Evolutionary conservation across 2,113 vertebrate genomes (phyloP).

Genomic region (Pleuronectes platessa): DNA sequence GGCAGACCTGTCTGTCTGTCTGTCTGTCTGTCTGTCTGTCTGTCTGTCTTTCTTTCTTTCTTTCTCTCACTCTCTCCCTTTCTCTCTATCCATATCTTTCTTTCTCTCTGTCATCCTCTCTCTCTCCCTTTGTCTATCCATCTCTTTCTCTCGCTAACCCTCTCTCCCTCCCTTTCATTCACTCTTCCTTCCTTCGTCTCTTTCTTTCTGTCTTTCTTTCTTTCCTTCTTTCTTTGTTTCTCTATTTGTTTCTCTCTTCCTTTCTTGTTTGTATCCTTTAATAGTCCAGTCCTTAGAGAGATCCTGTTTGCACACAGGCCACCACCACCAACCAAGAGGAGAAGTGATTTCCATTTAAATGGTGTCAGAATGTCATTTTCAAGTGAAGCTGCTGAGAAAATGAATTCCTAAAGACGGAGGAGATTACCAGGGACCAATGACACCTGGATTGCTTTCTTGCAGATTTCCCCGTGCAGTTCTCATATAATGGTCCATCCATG

Average conservation of each 20-base stretch:
- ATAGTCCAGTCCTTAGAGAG: slow-evolving; percentile 70
- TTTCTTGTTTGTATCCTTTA: slow-evolving; percentile 58
- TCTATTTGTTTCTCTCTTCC: slow-evolving; percentile 9
- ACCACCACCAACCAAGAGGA: slow-evolving; percentile 68
- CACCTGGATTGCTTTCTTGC: slow-evolving; percentile 77
- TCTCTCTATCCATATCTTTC: too few relatives aligned
- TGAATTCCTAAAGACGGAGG: slow-evolving; percentile 78
- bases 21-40: too few relatives aligned
- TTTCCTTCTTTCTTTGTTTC: background rate
- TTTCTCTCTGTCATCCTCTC: too few relatives aligned
- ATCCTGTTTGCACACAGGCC: slow-evolving; percentile 66
- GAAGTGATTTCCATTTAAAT: slow-evolving; percentile 86
- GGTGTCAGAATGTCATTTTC: slow-evolving; percentile 80
- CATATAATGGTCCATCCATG: slow-evolving; percentile 77
- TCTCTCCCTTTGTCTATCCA: background rate
- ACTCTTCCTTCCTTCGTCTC: too few relatives aligned
- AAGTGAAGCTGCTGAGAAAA: slow-evolving; percentile 77
- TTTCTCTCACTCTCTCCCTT: too few relatives aligned
- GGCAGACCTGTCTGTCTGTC: too few relatives aligned
- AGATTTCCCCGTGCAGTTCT: slow-evolving; percentile 73
- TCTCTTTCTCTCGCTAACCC: background rate
- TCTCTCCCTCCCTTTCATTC: too few relatives aligned
- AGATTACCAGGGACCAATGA: slow-evolving; percentile 76
- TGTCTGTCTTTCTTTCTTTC: background rate
- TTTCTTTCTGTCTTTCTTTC: too few relatives aligned